These are phyloP conservation scores for Aptenodytes forsteri DNA, from an alignment of 2,113 vertebrate genomes.

Conservation along the genomic window DNA sequence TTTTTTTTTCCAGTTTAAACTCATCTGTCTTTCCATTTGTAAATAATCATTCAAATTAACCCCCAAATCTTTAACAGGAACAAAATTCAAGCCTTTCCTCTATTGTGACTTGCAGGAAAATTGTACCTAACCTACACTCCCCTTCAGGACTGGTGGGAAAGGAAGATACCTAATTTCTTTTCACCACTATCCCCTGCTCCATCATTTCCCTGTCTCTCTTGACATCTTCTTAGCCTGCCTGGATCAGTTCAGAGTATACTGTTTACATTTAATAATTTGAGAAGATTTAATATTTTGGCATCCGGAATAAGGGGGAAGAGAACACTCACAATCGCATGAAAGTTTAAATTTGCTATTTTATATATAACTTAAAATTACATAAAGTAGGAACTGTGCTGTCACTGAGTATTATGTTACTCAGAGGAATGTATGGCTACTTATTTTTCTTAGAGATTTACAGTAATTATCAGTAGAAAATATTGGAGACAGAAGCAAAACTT, in stretches of 20 bases:
- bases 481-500: neutral
- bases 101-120: neutral
- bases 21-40: neutral
- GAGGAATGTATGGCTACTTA: neutral
- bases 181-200: neutral
- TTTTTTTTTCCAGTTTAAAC: neutral
- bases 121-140: fast-evolving
- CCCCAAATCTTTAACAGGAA: neutral
- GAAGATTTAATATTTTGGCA: neutral
- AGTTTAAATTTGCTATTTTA: neutral
- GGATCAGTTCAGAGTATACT: neutral
- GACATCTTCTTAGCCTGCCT: neutral
- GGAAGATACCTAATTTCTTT: neutral
- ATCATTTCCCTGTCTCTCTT: neutral
- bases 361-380: neutral
- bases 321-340: neutral
- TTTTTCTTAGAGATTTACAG: neutral
- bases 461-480: neutral
- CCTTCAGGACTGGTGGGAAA: neutral
- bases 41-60: neutral
- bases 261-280: neutral
- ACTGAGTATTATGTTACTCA: neutral
- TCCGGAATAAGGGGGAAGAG: fast-evolving
- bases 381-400: neutral
- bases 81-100: neutral